Evolutionary conservation across 2,797 vertebrate species (phyloP), one percentile per base, ranked within the genome.

Genomic region (Gymnodraco acuticeps): DNA sequence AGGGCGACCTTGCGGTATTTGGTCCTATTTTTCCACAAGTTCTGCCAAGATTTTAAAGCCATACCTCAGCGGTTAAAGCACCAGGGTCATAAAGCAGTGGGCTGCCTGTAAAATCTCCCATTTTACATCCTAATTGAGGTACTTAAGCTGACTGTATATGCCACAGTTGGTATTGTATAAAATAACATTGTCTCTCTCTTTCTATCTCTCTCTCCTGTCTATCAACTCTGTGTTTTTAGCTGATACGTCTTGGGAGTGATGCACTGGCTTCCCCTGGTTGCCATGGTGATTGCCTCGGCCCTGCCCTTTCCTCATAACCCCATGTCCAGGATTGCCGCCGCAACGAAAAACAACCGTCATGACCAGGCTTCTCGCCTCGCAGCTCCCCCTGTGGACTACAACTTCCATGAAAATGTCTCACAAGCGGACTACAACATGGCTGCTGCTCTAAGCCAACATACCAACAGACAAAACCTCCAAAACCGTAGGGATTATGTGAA

Each of bases 211-310:
- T 80, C 54, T 59, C 67, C 15, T 17, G 10, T 42, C 19, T 45
- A 2, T 43, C 10, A 10, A 31, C 15, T 68, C 56, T 53, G 12
- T 58, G 59, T 78, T 47, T 19, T 77, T 76, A 95, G 95, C 94
- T 96, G 95, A 96, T 94, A 95, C 93, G 94, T 95, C 88, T 84
- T 95, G 95, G 95, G 93, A 96, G 95, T 96, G 94, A 96, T 96
- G 95, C 95, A 95, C 95, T 96, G 95, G 95, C 95, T 96, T 95
- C 95, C 95, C 94, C 92, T 96, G 95, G 95, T 96, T 96, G 95
- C 95, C 95, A 96, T 96, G 95, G 95, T 96, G 94, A 95, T 96
- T 80, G 94, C 95, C 95, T 96, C 95, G 93, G 95, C 95, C 94
- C 94, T 96, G 93, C 93, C 94, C 90, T 94, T 94, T 90, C 94